Percentiles rank a stretch among this genome's conserved stretches.
Evolutionary conservation across 2,888 invertebrate species (phyloP).

Genomic region (Unio delphinus): DNA sequence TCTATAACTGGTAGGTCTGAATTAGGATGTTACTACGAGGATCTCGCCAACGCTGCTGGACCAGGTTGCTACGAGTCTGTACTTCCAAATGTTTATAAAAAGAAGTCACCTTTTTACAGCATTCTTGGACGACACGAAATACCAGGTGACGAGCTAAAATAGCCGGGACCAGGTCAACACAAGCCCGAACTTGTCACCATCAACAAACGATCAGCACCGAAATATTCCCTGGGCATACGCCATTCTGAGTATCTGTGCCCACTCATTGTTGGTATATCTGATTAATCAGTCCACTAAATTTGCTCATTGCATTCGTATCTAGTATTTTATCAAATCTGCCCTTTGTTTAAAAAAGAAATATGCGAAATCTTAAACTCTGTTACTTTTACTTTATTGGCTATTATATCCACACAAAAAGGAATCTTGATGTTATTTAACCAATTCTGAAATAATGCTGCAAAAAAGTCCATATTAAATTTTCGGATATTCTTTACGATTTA

Average conservation of each 20-base stretch:
- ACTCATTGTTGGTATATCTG: constrained; percentile 38
- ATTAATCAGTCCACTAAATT: too few relatives aligned
- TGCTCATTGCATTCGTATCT: too few relatives aligned
- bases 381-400: too few relatives aligned
- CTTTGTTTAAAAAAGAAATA: too few relatives aligned
- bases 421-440: too few relatives aligned
- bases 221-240: constrained; percentile 71
- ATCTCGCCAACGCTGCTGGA: constrained; percentile 74
- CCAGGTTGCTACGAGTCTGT: constrained; percentile 84
- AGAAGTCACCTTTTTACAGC: constrained; percentile 84
- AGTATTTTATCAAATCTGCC: too few relatives aligned
- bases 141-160: constrained; percentile 83
- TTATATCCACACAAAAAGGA: too few relatives aligned
- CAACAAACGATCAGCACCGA: constrained; percentile 55
- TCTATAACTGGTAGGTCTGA: constrained; percentile 84
- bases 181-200: constrained; percentile 90
- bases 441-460: too few relatives aligned
- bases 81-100: constrained; percentile 75
- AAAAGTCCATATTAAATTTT: too few relatives aligned
- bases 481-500: too few relatives aligned
- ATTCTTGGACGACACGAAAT: constrained; percentile 85
- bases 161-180: constrained; percentile 93
- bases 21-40: constrained; percentile 61
- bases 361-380: too few relatives aligned
- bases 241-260: constrained; percentile 69